Conservation (phyloP, 2,888 invertebrate species). For the Dichetophora obliterata region DNA sequence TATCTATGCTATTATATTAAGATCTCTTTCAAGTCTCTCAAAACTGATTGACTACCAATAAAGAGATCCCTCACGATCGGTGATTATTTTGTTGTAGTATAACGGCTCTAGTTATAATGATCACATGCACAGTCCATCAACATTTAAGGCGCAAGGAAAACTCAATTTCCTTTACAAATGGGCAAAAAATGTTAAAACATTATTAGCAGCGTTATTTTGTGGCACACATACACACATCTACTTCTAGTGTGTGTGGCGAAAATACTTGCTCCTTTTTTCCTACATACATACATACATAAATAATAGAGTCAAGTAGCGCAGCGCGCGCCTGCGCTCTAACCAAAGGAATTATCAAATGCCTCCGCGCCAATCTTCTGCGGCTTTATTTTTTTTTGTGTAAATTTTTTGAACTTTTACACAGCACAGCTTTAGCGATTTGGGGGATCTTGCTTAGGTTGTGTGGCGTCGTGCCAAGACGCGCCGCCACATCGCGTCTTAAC, state of each 20-base stretch:
- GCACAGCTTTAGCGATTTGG: constrained; percentile 41
- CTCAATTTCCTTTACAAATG: background rate
- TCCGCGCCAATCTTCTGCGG: constrained; percentile 40
- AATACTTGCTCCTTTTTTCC: background rate
- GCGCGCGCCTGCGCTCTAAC: constrained; percentile 40
- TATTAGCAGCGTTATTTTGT: background rate
- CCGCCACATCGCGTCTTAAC: constrained; percentile 43
- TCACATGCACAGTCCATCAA: background rate
- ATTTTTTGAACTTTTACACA: background rate
- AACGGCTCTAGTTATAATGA: background rate
- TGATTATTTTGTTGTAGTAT: background rate
- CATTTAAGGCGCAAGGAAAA: background rate
- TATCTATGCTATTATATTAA: no score
- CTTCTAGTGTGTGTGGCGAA: background rate
- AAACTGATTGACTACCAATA: no score
- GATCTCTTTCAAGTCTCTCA: no score
- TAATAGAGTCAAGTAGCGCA: constrained; percentile 1
- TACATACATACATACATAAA: background rate
- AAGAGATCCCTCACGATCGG: background rate
- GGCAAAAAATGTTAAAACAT: background rate
- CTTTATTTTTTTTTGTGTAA: no score
- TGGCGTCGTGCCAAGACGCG: constrained; percentile 54
- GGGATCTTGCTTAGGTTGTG: constrained; percentile 20
- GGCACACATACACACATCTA: background rate
- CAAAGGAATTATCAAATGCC: constrained; percentile 63